Evolutionary conservation across 2,888 invertebrate genomes (phyloP), one percentile per base, ranked within the genome.

Genomic region (Thera obeliscata): DNA sequence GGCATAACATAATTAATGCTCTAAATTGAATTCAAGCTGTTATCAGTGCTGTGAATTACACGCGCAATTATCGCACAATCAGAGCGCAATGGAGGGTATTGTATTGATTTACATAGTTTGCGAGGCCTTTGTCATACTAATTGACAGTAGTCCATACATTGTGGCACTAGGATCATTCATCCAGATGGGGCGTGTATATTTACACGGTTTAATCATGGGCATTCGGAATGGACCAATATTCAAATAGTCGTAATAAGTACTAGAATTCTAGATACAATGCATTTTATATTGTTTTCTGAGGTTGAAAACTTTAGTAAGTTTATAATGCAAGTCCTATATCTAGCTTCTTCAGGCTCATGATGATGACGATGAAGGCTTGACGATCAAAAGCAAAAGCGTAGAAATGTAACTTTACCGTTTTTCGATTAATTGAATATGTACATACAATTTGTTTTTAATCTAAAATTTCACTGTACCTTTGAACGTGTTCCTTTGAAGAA

Each of bases 21-120:
- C 59, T 60, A 68, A 70, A 67, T 71, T 70, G 60, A 70, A 71
- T 73, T 60, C 54, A 67, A 69, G 64, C 64, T 62, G 62, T 65
- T 66, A 69, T 66, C 69, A 60, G 64, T 9, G 54, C 55, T 49
- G 55, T 69, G 63, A 65, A 57, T 62, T 69, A 69, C 50, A 65
- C 65, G 61, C 59, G 50, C 56, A 65, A 69, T 69, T 62, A 66
- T 69, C 68, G 38, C 56, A 46, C 61, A 62, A 62, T 65, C 65
- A 22, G 58, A 8, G 38, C 52, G 62, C 54, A 12, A 38, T 46
- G 49, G 38, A 38, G 50, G 3, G 58, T 61, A 59, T 65, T 66
- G 54, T 61, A 62, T 66, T 69, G 69, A 64, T 69, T 69, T 63
- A 69, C 62, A 63, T 52, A 60, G 66, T 60, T 33, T 59, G 41